These are phyloP conservation scores for Gallinago nigripennis DNA, from an alignment of 2,797 vertebrate species.

Conservation along the genomic window DNA sequence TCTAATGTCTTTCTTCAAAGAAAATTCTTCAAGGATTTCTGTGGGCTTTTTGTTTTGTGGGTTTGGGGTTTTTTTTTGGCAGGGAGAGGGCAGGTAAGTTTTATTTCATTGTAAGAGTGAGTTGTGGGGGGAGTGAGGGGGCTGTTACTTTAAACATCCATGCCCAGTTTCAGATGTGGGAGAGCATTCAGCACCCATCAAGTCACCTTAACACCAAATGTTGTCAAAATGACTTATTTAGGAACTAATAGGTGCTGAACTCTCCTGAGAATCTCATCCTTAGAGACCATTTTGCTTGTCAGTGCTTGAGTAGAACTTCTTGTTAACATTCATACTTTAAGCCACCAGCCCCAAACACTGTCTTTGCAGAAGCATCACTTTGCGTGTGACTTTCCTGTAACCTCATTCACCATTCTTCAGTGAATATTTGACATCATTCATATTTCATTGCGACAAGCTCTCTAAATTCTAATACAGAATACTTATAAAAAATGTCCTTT, in stretches of 20 bases:
- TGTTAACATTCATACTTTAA: background rate
- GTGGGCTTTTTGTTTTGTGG: background rate
- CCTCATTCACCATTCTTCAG: constrained; percentile 9
- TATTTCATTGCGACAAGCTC: constrained; percentile 29
- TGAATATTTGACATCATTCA: constrained; percentile 15
- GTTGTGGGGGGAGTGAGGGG: rapidly evolving
- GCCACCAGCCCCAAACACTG: background rate
- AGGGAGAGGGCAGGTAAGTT: rapidly evolving
- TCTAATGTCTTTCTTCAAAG: background rate
- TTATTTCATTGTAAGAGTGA: background rate
- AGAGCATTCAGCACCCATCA: background rate
- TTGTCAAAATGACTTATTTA: background rate
- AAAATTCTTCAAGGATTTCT: background rate
- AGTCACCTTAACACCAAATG: background rate
- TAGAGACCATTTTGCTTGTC: background rate
- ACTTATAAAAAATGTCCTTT: background rate
- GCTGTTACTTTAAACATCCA: background rate
- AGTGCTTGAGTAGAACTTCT: background rate
- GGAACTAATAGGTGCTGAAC: background rate
- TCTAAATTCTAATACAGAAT: constrained; percentile 36
- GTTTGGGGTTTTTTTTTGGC: background rate
- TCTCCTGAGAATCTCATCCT: background rate
- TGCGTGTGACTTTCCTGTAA: constrained; percentile 17
- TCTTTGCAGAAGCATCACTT: background rate
- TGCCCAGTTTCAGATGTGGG: background rate